Base-by-base conservation (phyloP, 2,113 vertebrate genomes). In the Muntiacus muntjak region DNA sequence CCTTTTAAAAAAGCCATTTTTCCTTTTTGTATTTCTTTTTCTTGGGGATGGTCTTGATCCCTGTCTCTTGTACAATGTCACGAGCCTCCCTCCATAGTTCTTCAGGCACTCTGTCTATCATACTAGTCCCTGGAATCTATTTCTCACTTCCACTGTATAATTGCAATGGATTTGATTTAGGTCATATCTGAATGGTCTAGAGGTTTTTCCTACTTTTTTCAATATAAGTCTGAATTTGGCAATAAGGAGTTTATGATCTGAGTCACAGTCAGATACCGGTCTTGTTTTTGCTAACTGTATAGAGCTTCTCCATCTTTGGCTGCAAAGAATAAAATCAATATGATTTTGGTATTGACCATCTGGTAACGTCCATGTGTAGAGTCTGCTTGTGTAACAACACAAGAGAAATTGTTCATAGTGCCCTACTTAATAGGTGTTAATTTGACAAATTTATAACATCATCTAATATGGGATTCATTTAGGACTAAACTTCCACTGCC, bases 41-140 rank as follows among this genome's bases (percentile, higher is more conserved):
- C 64, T 12, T 71, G 67, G 67, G 19, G 19, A 71, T 23, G n/a
- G 67, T 71, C 67, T 36, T 36, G 19, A 40, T 17, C n/a, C 36
- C 19, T 40, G 67, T 23, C n/a, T 36, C 10, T 19, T 71, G n/a
- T 71, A 71, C n/a, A 23, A 23, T 71, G 67, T 23, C 67, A 71
- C 0, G 0, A 40, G 9, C n/a, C 19, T 40, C n/a, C 1, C 1
- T 21, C 67, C 67, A 36, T 36, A 71, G 19, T 40, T 36, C n/a
- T 23, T 67, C 67, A 23, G 10, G 67, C 9, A 71, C 2, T 36
- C 4, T 21, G 17, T 71, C n/a, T 71, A 12, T 71, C 67, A 71
- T 0, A 36, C n/a, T 71, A 40, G 36, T 1, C 19, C 19, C n/a
- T 71, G 12, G 11, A 71, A 40, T 40, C 67, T 71, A 40, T 12